Evolutionary conservation across 2,113 vertebrate genomes (phyloP).

Genomic region (Hippocampus zosterae): DNA sequence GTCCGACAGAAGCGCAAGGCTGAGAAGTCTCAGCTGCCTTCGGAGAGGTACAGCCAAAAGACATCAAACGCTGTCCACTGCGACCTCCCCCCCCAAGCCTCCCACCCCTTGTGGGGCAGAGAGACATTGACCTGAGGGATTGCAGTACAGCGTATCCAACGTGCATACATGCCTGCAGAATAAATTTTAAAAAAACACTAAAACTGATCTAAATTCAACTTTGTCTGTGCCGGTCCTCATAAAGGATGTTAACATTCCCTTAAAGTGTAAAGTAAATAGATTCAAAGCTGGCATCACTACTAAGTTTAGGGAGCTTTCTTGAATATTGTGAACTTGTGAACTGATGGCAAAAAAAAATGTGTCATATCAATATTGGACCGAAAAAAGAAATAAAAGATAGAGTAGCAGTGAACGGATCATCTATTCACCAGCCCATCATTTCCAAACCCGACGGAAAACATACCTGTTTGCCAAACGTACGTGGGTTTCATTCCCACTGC

Average conservation of each 20-base stretch:
- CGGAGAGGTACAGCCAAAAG: slow-evolving; percentile 18
- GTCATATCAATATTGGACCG: slow-evolving; percentile 32
- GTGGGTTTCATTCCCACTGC: slow-evolving; percentile 59
- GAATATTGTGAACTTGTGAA: not conserved
- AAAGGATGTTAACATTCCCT: not conserved
- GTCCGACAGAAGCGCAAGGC: slow-evolving; percentile 24
- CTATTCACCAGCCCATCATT: slow-evolving; percentile 5
- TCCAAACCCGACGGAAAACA: not conserved
- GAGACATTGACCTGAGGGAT: slow-evolving; percentile 36
- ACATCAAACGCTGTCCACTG: slow-evolving; percentile 6
- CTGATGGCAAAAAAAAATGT: slow-evolving; percentile 21
- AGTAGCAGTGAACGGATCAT: slow-evolving; percentile 10
- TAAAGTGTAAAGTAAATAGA: not conserved
- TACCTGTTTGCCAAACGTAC: slow-evolving; percentile 79
- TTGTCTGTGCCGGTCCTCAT: not conserved
- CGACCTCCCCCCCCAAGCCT: not conserved
- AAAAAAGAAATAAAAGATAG: no score
- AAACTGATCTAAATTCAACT: not conserved
- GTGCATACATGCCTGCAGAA: not conserved
- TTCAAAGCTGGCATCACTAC: not conserved
- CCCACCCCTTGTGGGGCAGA: slow-evolving; percentile 9
- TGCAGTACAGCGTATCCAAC: slow-evolving; percentile 47
- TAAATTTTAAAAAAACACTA: not conserved
- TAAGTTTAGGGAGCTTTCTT: slow-evolving; percentile 6
- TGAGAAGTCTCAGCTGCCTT: slow-evolving; percentile 41